Percentiles rank a stretch among this genome's conserved stretches.
phyloP scores from a whole-genome alignment of 2,113 vertebrate species.

The Calidris pygmaea region DNA sequence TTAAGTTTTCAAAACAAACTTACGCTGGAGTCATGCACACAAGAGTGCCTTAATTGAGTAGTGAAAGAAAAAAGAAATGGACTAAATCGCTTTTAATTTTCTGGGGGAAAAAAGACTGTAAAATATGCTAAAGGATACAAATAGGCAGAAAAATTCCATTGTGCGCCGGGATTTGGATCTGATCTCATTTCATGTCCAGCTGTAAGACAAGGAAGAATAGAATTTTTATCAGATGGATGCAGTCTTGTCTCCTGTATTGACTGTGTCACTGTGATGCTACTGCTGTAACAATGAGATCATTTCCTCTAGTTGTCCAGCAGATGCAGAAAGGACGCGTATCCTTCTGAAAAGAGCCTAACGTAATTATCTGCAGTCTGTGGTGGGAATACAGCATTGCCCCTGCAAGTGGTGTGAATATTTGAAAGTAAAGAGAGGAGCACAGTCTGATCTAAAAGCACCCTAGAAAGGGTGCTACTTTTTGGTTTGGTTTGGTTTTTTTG shows the following conservation, averaged over 20 bases:
- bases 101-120: neutral
- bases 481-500: no score
- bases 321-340: slow-evolving; percentile 20
- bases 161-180: slow-evolving; percentile 5
- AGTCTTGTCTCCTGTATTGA: neutral
- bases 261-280: slow-evolving; percentile 36
- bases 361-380: slow-evolving; percentile 54
- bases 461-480: neutral
- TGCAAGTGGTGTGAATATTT: slow-evolving; percentile 9
- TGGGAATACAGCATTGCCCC: neutral
- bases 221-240: slow-evolving; percentile 41
- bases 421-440: neutral
- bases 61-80: slow-evolving; percentile 28
- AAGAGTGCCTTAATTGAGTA: slow-evolving; percentile 1
- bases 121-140: slow-evolving; percentile 29
- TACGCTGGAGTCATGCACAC: neutral
- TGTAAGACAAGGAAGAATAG: slow-evolving; percentile 42
- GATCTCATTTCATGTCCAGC: slow-evolving; percentile 56
- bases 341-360: slow-evolving; percentile 27
- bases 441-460: neutral
- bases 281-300: slow-evolving; percentile 39
- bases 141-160: neutral
- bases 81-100: slow-evolving; percentile 28
- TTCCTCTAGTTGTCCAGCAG: slow-evolving; percentile 60
- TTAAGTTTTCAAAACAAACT: slow-evolving; percentile 34